Conservation (phyloP, 2,888 invertebrate genomes). For the Psylliodes chrysocephalus region DNA sequence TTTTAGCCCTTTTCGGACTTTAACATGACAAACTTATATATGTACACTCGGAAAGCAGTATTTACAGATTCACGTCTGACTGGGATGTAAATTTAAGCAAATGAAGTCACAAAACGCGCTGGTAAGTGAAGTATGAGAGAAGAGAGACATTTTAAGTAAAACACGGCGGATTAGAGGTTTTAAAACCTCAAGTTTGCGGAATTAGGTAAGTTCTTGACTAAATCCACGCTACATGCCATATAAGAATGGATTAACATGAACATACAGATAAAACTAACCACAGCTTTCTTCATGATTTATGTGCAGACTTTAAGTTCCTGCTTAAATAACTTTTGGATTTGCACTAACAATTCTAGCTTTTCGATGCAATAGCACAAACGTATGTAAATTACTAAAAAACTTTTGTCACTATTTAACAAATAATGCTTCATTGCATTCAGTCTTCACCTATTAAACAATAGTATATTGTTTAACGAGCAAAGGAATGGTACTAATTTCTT, state of each 20-base stretch:
- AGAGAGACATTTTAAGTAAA: conserved; percentile 51
- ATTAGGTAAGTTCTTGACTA: conserved; percentile 55
- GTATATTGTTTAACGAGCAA: no score
- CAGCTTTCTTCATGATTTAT: conserved; percentile 46
- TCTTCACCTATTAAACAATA: no score
- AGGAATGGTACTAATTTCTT: no score
- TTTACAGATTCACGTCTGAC: conserved; percentile 16
- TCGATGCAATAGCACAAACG: no score
- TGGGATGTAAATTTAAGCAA: conserved; percentile 35
- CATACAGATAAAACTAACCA: conserved; percentile 49
- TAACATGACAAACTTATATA: background rate
- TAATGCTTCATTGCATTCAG: no score
- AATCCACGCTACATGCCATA: conserved; percentile 52
- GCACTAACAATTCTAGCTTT: background rate
- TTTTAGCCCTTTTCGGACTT: background rate
- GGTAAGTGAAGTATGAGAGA: conserved; percentile 45
- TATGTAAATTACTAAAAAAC: no score
- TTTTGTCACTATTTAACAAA: no score
- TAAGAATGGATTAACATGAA: conserved; percentile 59
- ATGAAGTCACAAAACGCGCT: conserved; percentile 41
- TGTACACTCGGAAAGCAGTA: background rate
- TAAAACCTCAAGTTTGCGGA: conserved; percentile 58
- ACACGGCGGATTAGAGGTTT: conserved; percentile 55
- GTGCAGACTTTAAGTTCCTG: conserved; percentile 18
- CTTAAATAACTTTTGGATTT: conserved; percentile 14